Base-by-base conservation (phyloP, 2,797 vertebrate species). In the Loris lydekkerianus region DNA sequence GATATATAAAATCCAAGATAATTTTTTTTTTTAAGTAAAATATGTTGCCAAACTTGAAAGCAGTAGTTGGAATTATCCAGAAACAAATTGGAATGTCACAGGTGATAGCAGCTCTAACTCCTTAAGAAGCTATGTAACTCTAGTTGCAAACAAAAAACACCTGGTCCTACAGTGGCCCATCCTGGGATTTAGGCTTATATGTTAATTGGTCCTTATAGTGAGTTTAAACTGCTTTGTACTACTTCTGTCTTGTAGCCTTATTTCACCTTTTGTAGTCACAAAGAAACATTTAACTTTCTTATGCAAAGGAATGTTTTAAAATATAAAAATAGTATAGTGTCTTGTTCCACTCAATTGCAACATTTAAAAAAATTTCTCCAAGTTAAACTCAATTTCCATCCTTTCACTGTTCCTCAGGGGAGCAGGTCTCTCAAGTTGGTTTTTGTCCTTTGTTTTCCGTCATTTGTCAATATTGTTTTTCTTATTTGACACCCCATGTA, bases 271-370 rank as follows among this genome's bases (percentile, higher is more conserved):
- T 75, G 65, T 1, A 86, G 58, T 63, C 40, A 58, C 7, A 61
- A 1, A 46, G 67, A 86, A 96, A 82, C 15, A 56, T 76, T 46
- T 85, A 78, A 53, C 8, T 46, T 72, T 31, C 82, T 92, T 67
- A 94, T 78, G 17, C 21, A 81, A 93, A 87, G 10, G 4, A 67
- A 69, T 69, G 2, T 25, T 94, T 93, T 23, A 49, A 78, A 81
- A 37, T 46, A 63, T 58, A 53, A 78, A 89, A 69, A 40, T 4
- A 69, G 23, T 78, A 40, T 40, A 40, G 40, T 65, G 31, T 92
- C 43, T 67, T 65, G 43, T 4, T 60, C 3, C 80, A 92, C 8
- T 23, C 31, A 89, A n/a, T 31, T 14, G 3, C 15, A 60, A 43
- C 2, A 34, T 14, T 10, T 4, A 21, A 14, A 72, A 49, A 61